Base-by-base conservation (phyloP, 2,797 vertebrate species). In the Lateolabrax maculatus region DNA sequence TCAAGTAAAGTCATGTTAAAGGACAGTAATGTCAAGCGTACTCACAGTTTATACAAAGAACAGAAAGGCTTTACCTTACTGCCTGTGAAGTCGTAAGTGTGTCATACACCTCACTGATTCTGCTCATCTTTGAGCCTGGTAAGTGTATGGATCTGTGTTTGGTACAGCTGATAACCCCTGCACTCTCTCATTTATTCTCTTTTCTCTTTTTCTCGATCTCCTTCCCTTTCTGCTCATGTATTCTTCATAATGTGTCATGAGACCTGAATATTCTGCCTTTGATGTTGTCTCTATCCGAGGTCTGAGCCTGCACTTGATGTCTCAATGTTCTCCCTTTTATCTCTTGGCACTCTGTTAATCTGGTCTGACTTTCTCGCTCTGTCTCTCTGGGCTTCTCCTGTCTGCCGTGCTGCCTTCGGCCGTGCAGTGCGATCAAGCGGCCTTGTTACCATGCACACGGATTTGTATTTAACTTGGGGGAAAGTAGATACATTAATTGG, bases 241-340 rank as follows among this genome's bases (percentile, higher is more conserved):
- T 90, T 89, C 90, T 88, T 88, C 75, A 86, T 83, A 87, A 79
- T 78, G 78, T 87, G 86, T 86, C 89, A 83, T 82, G 84, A 90
- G 88, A 85, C 81, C 83, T 90, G 85, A 90, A 92, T 92, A 91
- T 93, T 91, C 81, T 31, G 65, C 77, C 90, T 92, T 92, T 94
- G 91, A 92, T 93, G 90, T 90, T 63, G 85, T 91, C 88, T 91
- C 56, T 78, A 58, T 90, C 85, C 44, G 84, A 89, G 87, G 80
- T 89, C 89, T 88, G 86, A 86, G 87, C 71, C 80, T 87, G 80
- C 81, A 75, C 89, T 89, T 77, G 78, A 91, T 90, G 87, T 89
- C 89, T 94, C 89, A 87, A 77, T 92, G 79, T 88, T 86, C 78
- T 69, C 62, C 46, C 87, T 92, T 92, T 91, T 86, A 92, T 92